Conservation (phyloP, 2,888 invertebrate genomes). For the Drosophila eohydei region DNA sequence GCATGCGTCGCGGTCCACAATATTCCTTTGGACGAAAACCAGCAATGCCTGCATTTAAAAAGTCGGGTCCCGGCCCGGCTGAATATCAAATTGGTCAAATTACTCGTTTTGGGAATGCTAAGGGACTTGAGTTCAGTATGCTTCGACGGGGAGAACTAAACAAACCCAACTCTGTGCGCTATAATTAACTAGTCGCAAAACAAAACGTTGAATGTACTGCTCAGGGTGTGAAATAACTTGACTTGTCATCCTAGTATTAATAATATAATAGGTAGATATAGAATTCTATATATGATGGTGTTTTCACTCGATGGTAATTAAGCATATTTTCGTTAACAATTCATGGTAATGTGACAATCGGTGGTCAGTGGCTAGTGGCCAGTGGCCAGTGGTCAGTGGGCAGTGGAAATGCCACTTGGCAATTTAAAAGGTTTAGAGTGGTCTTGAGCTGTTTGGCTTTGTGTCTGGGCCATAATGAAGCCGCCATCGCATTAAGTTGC, state of each 20-base stretch:
- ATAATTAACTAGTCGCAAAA: slow-evolving; percentile 22
- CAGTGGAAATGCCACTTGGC: slow-evolving; percentile 37
- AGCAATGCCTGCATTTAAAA: slow-evolving; percentile 15
- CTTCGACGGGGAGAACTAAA: slow-evolving; percentile 37
- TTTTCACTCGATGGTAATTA: neutral
- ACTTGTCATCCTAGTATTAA: neutral
- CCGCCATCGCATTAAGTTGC: slow-evolving; percentile 54
- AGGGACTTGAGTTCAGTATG: slow-evolving; percentile 53
- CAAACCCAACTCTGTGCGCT: slow-evolving; percentile 42
- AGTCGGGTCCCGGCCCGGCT: slow-evolving; percentile 59
- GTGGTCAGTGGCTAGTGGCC: neutral
- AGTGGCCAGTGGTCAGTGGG: neutral
- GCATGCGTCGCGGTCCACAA: slow-evolving; percentile 44
- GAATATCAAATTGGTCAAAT: slow-evolving; percentile 60
- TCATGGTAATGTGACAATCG: slow-evolving; percentile 2
- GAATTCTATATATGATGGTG: neutral
- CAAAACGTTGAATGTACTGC: neutral
- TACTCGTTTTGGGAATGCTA: slow-evolving; percentile 54
- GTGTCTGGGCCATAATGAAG: slow-evolving; percentile 54
- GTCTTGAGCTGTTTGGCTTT: slow-evolving; percentile 61
- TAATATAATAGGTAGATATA: neutral
- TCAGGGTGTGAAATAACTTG: neutral
- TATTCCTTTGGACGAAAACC: slow-evolving; percentile 53
- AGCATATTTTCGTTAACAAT: neutral
- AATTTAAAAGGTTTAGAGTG: slow-evolving; percentile 59